A percentile compares a stretch with the other conserved stretches of the same genome.
phyloP scores from a whole-genome alignment of 2,113 vertebrate genomes.

The Otolemur garnettii region DNA sequence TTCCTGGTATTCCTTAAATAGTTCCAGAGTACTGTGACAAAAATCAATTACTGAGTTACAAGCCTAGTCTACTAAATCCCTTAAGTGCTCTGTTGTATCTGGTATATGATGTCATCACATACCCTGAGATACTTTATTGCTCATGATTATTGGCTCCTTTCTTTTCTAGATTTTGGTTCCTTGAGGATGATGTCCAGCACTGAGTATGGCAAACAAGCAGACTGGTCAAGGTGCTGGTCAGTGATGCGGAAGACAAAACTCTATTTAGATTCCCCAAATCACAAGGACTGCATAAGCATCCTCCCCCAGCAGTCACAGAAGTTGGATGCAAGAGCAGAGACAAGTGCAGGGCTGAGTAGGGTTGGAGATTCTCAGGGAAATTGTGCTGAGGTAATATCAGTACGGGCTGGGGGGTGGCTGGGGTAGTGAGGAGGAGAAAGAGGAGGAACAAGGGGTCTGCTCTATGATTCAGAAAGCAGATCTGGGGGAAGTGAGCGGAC shows the following conservation, averaged over 20 bases:
- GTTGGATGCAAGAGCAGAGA: background rate
- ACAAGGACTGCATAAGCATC: background rate
- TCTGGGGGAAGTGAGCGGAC: no score
- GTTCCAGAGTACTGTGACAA: slow-evolving; percentile 91
- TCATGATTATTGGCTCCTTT: background rate
- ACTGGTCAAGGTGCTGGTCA: background rate
- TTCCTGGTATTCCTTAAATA: slow-evolving; percentile 94
- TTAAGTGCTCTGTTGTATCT: background rate
- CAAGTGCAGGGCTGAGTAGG: background rate
- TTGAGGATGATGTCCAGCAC: background rate
- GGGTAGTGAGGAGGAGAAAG: background rate
- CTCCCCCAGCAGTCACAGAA: background rate
- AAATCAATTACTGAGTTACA: background rate
- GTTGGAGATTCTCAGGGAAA: background rate
- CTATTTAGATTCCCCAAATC: background rate
- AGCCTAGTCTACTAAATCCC: background rate
- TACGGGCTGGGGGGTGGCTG: background rate
- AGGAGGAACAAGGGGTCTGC: background rate
- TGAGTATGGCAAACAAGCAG: background rate
- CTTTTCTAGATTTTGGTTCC: slow-evolving; percentile 8
- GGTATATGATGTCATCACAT: background rate
- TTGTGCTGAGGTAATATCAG: background rate
- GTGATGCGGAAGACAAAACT: background rate
- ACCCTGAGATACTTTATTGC: background rate
- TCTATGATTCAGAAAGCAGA: background rate